These are phyloP conservation scores for Atrina japonica DNA, from an alignment of 2,888 invertebrate species.

Conservation along the genomic window DNA sequence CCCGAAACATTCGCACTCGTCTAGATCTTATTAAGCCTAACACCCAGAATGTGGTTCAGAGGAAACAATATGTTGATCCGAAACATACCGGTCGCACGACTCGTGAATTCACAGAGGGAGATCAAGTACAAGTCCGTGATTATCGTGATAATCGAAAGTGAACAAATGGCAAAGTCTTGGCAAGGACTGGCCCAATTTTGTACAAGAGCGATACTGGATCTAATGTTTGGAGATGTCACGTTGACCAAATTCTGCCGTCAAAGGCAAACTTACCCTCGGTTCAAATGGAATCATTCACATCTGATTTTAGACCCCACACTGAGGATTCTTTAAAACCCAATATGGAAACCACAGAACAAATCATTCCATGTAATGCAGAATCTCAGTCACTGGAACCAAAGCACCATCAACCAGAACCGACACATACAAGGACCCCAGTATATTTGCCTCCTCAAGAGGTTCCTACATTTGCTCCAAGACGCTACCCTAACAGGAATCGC, in stretches of 20 bases:
- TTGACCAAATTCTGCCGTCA: slow-evolving; percentile 3
- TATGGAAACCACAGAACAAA: background rate
- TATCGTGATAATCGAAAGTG: slow-evolving; percentile 1
- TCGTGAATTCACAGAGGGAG: background rate
- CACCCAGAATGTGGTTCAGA: background rate
- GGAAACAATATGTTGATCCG: background rate
- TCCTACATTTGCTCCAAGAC: background rate
- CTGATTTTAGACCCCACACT: background rate
- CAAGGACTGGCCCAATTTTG: slow-evolving; percentile 2
- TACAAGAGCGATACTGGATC: background rate
- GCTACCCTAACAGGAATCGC: slow-evolving; percentile 4
- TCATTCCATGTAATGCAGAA: background rate
- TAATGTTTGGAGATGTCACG: background rate
- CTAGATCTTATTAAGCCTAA: slow-evolving; percentile 5
- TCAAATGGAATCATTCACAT: too few species aligned
- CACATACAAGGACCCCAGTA: background rate
- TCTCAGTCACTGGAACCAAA: background rate
- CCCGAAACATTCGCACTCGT: background rate
- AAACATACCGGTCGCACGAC: background rate
- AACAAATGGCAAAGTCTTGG: background rate
- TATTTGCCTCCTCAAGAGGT: too few species aligned
- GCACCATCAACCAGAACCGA: background rate
- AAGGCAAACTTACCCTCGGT: background rate
- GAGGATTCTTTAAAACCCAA: background rate
- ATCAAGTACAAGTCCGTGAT: background rate